Percentiles rank a stretch among this genome's conserved stretches.
Evolutionary conservation across 2,888 invertebrate genomes (phyloP).

Genomic region (Oscheius sp.): DNA sequence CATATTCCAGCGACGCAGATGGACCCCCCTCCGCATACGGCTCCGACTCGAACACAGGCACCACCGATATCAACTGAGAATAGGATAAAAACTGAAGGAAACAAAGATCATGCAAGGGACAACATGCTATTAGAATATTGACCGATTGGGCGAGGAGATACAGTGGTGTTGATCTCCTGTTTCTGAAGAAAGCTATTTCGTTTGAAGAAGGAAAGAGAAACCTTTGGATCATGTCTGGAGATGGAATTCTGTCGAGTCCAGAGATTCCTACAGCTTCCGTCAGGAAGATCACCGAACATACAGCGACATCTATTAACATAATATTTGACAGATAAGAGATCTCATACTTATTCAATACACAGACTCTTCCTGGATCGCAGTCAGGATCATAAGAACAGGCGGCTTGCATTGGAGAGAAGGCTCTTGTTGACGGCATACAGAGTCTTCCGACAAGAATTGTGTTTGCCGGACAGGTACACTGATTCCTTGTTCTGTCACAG

Average conservation of each 20-base stretch:
- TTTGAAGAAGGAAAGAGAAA: no score
- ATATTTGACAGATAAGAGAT: neutral
- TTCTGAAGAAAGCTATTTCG: no score
- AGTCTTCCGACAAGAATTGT: conserved; percentile 57
- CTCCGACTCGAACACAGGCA: conserved; percentile 56
- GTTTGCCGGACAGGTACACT: conserved; percentile 60
- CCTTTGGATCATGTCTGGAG: neutral
- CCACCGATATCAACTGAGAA: conserved; percentile 53
- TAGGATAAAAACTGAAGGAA: no score
- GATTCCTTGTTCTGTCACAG: conserved; percentile 47
- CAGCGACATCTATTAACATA: conserved; percentile 35
- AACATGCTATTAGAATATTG: conserved; percentile 26
- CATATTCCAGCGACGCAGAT: conserved; percentile 66
- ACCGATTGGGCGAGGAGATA: conserved; percentile 6
- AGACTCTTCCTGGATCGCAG: conserved; percentile 30
- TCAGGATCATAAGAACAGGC: conserved; percentile 34
- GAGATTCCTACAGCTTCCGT: conserved; percentile 30
- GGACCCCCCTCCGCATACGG: conserved; percentile 56
- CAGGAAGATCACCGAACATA: conserved; percentile 35
- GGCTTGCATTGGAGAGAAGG: neutral
- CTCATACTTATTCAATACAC: conserved; percentile 32
- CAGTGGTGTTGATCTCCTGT: neutral
- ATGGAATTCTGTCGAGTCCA: conserved; percentile 7
- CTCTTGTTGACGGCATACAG: conserved; percentile 31
- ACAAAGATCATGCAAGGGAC: neutral